phyloP scores from a whole-genome alignment of 2,888 invertebrate genomes.

The Polylopha cassiicola region DNA sequence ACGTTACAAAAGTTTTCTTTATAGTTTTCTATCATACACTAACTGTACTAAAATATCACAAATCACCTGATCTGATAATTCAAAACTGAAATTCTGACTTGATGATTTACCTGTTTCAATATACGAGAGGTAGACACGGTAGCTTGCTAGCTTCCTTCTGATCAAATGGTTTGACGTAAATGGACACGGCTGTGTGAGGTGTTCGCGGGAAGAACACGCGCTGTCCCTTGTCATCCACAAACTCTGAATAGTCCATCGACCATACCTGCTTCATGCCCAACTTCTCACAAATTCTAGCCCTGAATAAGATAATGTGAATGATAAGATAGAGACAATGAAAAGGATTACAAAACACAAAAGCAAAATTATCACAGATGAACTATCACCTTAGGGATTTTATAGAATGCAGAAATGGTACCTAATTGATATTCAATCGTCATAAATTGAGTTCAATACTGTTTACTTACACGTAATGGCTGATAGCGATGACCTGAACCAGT shows the following conservation, averaged over 20 bases:
- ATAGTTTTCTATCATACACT: too few species aligned
- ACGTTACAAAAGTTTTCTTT: too few species aligned
- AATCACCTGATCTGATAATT: too few species aligned
- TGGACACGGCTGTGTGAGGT: conserved; percentile 55
- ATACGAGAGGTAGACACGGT: too few species aligned
- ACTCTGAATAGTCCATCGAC: conserved; percentile 71
- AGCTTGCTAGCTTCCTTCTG: too few species aligned
- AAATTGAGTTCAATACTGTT: neutral
- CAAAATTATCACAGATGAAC: neutral
- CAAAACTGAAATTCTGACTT: too few species aligned
- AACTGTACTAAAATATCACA: too few species aligned
- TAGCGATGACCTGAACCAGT: conserved; percentile 64
- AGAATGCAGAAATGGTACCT: too few species aligned
- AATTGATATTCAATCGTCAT: too few species aligned
- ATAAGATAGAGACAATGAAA: neutral
- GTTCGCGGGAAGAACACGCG: conserved; percentile 69
- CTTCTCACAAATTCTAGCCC: conserved; percentile 66
- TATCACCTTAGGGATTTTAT: neutral
- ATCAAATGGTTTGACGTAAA: conserved; percentile 53
- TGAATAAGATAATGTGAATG: conserved; percentile 33
- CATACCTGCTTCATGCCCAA: conserved; percentile 67
- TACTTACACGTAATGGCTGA: conserved; percentile 65
- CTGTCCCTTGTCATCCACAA: conserved; percentile 60
- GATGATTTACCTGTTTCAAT: too few species aligned
- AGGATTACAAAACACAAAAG: conserved; percentile 4